These are phyloP conservation scores for Oscarella lobularis DNA, from an alignment of 37 sponge, comb jelly and placozoan genomes.

Conservation along the genomic window DNA sequence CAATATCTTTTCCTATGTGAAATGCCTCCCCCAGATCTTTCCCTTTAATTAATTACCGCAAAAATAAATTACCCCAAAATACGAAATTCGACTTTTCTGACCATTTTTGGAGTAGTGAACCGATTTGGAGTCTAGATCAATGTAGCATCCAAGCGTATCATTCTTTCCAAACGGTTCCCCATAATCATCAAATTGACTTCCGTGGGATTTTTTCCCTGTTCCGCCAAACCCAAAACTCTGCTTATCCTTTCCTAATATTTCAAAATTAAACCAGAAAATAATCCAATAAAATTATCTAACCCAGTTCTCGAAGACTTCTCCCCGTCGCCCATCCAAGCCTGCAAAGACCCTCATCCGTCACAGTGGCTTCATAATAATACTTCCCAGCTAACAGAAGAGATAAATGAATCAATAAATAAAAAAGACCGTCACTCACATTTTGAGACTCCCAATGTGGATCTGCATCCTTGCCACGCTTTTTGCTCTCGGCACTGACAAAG, in stretches of 20 bases:
- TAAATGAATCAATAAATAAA: constrained; percentile 2
- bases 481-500: constrained; percentile 82
- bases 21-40: constrained; percentile 68
- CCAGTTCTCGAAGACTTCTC: constrained; percentile 60
- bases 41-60: constrained; percentile 12
- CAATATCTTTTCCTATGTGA: constrained; percentile 44
- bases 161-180: constrained; percentile 88
- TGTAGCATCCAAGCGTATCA: constrained; percentile 72
- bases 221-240: constrained; percentile 95
- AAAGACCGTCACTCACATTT: constrained; percentile 13
- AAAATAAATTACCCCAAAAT: no score
- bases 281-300: constrained; percentile 10
- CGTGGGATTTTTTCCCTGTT: constrained; percentile 82
- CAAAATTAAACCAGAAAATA: background rate
- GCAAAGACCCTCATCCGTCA: constrained; percentile 94
- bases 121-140: constrained; percentile 48
- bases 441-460: constrained; percentile 48
- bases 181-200: constrained; percentile 82
- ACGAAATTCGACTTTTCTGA: no score
- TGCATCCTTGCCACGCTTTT: constrained; percentile 61
- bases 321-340: constrained; percentile 81
- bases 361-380: constrained; percentile 79
- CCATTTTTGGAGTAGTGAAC: constrained; percentile 87
- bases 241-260: constrained; percentile 51
- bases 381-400: constrained; percentile 24